Evolutionary conservation across 2,113 vertebrate species (phyloP).

Genomic region (Clarias gariepinus): DNA sequence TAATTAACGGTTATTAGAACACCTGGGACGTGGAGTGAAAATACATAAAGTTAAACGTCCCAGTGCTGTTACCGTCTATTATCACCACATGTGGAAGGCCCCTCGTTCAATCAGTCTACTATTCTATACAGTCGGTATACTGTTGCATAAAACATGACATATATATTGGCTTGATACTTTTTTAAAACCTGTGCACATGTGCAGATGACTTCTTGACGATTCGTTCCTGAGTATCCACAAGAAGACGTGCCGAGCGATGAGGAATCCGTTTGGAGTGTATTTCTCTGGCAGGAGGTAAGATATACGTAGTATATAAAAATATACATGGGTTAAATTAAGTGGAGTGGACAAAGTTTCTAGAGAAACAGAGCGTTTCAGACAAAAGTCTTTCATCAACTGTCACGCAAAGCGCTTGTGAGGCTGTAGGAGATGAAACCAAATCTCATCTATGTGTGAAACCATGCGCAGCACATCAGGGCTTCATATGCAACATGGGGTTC

Average conservation of each 20-base stretch:
- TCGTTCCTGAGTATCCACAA: not conserved
- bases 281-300: slow-evolving; percentile 25
- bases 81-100: too few relatives aligned
- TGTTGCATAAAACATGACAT: too few relatives aligned
- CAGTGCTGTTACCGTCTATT: too few relatives aligned
- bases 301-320: not conserved
- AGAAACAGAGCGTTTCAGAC: not conserved
- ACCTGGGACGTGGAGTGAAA: too few relatives aligned
- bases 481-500: not conserved
- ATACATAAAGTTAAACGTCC: too few relatives aligned
- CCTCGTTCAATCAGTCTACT: too few relatives aligned
- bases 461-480: not conserved
- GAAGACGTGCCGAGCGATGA: slow-evolving; percentile 33
- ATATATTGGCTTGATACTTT: too few relatives aligned
- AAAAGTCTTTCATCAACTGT: not conserved
- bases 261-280: slow-evolving; percentile 41
- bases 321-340: not conserved
- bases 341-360: not conserved
- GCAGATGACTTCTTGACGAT: not conserved
- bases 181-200: too few relatives aligned
- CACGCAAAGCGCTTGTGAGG: not conserved
- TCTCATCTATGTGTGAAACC: not conserved
- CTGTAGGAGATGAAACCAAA: not conserved
- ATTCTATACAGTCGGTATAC: too few relatives aligned
- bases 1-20: too few relatives aligned